Base-by-base conservation (phyloP, 1,140 invertebrate genomes). In the Panagrolaimus sp. region DNA sequence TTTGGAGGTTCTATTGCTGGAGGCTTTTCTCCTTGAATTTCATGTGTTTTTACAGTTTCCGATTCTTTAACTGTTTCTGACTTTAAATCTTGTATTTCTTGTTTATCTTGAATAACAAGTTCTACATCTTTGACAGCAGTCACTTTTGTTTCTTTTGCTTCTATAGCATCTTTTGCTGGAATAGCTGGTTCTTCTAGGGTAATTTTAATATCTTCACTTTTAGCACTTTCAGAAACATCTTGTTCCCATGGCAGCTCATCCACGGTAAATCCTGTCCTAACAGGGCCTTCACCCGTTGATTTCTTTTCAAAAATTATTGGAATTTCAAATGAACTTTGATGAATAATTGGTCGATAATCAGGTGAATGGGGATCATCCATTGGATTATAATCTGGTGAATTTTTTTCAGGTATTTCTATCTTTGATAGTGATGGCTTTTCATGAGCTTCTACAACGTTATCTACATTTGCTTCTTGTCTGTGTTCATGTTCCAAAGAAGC, bases 291-390 rank as follows among this genome's bases (percentile, higher is more conserved):
- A 25, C 51, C 51, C 14, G 51, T 57, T 3, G 51, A 57, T 57
- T 57, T 57, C 16, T 57, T 57, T 13, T 57, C 51, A 27, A 57
- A 57, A 20, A 57, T 57, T 20, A 57, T 27, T 13, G 51, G 51
- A 57, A 57, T 57, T 13, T 57, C 51, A 16, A 57, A 57, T 23
- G 51, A 57, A 11, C 27, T 20, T 27, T 57, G 51, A 23, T 57
- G 51, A 27, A 57, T 57, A 20, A 57, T 57, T 16, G 51, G 51
- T 20, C 51, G 51, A 25, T 57, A 20, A 25, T 57, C 51, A 9
- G 51, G 51, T 38, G 31, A 38, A 38, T 38, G 31, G 2, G 31
- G 31, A 57, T 57, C 51, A 57, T 20, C 20, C 3, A 27, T 20
- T 57, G 51, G 16, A 57, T 57, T 25, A 0, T 57, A 8, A 23